Conservation (phyloP, 2,113 vertebrate genomes). For the Stomatorhinus ivindoensis region DNA sequence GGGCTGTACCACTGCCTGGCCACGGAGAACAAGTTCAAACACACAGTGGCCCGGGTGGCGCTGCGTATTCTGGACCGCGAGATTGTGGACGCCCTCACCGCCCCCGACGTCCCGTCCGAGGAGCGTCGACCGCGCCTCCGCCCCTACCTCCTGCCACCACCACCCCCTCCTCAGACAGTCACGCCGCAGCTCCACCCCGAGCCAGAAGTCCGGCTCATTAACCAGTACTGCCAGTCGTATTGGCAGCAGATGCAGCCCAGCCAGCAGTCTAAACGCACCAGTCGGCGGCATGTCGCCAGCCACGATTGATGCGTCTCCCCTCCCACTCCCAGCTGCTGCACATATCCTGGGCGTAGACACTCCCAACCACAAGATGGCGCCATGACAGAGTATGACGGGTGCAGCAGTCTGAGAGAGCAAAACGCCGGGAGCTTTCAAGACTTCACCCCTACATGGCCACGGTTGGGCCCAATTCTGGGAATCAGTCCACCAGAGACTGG, state of each 20-base stretch:
- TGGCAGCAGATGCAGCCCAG: slow-evolving; percentile 34
- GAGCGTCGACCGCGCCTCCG: background rate
- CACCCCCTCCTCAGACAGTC: slow-evolving; percentile 25
- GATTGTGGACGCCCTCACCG: slow-evolving; percentile 61
- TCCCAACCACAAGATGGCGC: background rate
- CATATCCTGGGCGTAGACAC: background rate
- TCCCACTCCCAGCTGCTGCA: background rate
- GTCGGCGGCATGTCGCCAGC: slow-evolving; percentile 26
- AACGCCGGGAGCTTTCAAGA: background rate
- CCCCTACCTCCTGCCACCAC: slow-evolving; percentile 22
- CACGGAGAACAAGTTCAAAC: slow-evolving; percentile 73
- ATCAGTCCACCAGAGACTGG: background rate
- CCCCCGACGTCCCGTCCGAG: slow-evolving; percentile 21
- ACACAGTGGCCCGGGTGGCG: slow-evolving; percentile 61
- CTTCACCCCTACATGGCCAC: background rate
- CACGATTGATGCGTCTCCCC: background rate
- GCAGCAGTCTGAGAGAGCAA: background rate
- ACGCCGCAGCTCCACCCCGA: slow-evolving; percentile 24
- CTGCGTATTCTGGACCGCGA: slow-evolving; percentile 66
- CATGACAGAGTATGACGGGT: background rate
- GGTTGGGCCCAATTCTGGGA: background rate
- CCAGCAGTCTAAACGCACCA: slow-evolving; percentile 37
- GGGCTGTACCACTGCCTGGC: slow-evolving; percentile 72
- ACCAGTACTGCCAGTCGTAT: slow-evolving; percentile 48
- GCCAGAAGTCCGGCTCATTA: slow-evolving; percentile 42